These are phyloP conservation scores for Drosophila varians DNA, from an alignment of 1,140 invertebrate genomes.

Conservation along the genomic window DNA sequence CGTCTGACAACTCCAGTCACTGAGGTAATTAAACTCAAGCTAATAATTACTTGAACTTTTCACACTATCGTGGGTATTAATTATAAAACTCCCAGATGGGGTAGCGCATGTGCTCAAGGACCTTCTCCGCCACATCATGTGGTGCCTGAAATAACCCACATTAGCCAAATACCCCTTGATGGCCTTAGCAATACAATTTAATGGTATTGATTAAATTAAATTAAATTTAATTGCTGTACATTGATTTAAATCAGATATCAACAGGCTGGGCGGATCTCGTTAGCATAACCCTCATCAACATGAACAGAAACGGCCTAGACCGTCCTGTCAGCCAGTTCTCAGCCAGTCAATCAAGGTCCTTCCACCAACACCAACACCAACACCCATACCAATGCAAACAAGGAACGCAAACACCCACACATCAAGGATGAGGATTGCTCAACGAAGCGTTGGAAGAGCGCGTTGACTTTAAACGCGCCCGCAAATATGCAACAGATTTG, in stretches of 20 bases:
- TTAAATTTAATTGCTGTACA: slow-evolving; percentile 25
- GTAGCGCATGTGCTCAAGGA: too few species aligned
- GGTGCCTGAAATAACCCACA: not conserved
- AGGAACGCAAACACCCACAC: not conserved
- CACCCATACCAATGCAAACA: not conserved
- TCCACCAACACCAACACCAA: not conserved
- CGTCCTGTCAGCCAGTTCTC: slow-evolving; percentile 45
- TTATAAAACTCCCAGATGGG: not conserved
- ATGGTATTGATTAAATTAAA: slow-evolving; percentile 2
- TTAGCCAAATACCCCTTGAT: not conserved
- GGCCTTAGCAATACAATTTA: not conserved
- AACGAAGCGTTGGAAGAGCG: slow-evolving; percentile 39
- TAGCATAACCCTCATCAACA: slow-evolving; percentile 41
- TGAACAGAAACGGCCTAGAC: slow-evolving; percentile 24
- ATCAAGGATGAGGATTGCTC: slow-evolving; percentile 16
- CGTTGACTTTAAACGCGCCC: slow-evolving; percentile 72
- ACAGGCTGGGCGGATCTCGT: slow-evolving; percentile 1
- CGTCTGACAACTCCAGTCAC: not conserved
- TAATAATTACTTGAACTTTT: not conserved
- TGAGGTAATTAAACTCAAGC: not conserved
- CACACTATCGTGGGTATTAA: not conserved
- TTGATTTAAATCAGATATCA: slow-evolving; percentile 20
- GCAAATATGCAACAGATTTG: slow-evolving; percentile 79
- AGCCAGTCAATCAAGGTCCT: slow-evolving; percentile 67
- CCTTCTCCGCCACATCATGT: not conserved